Conservation (phyloP, 1,140 invertebrate genomes). For the Asbolus verrucosus region DNA sequence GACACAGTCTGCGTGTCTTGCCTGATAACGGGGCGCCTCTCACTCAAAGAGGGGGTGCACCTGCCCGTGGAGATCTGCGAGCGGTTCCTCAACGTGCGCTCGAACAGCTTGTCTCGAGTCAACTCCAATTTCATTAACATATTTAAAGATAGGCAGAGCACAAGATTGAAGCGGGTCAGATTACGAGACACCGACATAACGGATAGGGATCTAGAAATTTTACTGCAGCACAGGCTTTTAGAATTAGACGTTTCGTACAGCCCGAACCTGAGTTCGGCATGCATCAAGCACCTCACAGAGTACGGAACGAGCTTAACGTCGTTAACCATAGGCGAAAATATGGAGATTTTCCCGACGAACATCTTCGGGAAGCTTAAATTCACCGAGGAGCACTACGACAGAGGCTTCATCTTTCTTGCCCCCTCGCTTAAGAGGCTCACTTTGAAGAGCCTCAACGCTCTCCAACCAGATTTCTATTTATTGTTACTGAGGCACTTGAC, state of each 20-base stretch:
- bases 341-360: conserved; percentile 63
- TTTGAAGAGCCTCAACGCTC: conserved; percentile 69
- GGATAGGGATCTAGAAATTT: conserved; percentile 74
- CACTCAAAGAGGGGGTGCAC: conserved; percentile 68
- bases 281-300: conserved; percentile 63
- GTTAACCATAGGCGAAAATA: conserved; percentile 65
- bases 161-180: conserved; percentile 77
- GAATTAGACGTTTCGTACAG: conserved; percentile 82
- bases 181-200: conserved; percentile 78
- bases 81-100: conserved; percentile 73
- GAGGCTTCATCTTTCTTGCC: conserved; percentile 71
- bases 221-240: conserved; percentile 78
- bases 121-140: conserved; percentile 78
- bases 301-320: conserved; percentile 65
- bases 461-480: conserved; percentile 67
- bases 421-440: conserved; percentile 75
- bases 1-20: conserved; percentile 69
- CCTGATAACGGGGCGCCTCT: conserved; percentile 62
- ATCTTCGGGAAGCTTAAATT: conserved; percentile 59
- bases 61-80: conserved; percentile 81
- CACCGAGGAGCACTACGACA: conserved; percentile 64
- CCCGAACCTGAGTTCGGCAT: conserved; percentile 69
- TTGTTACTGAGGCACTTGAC: conserved; percentile 71
- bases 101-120: conserved; percentile 69
- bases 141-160: conserved; percentile 75